These are phyloP conservation scores for Condylura cristata DNA, from an alignment of 2,113 vertebrate genomes.

Conservation along the genomic window DNA sequence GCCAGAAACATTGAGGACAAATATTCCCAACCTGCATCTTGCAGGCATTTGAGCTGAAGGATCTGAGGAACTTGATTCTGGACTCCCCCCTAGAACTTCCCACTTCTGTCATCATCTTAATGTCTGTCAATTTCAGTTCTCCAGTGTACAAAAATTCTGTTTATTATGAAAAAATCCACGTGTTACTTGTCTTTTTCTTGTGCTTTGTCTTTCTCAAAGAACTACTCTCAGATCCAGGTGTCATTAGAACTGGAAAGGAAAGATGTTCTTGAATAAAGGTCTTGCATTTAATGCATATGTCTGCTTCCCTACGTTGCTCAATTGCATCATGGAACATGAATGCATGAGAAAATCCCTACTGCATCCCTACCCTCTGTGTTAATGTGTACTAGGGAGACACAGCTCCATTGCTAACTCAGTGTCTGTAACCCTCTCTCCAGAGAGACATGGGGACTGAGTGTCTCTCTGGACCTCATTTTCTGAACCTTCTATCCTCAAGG, in stretches of 20 bases:
- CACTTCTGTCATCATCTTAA: not conserved
- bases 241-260: slow-evolving; percentile 6
- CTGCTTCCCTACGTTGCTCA: not conserved
- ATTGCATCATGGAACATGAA: not conserved
- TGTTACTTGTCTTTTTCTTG: not conserved
- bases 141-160: not conserved
- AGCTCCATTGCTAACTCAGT: not conserved
- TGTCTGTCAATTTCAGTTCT: not conserved
- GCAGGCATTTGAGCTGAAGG: not conserved
- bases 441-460: not conserved
- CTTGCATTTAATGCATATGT: not conserved
- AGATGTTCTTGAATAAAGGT: not conserved
- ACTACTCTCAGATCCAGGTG: not conserved
- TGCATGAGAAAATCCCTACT: not conserved
- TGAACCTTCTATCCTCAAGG: not conserved
- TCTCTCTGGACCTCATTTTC: not conserved
- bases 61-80: not conserved
- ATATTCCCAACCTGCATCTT: not conserved
- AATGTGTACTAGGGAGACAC: not conserved
- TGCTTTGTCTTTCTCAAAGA: slow-evolving; percentile 22
- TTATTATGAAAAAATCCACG: not conserved
- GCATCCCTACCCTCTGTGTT: not conserved
- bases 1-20: not conserved
- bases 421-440: not conserved
- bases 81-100: not conserved